Conservation (phyloP, 2,113 vertebrate genomes). For the Poecile atricapillus region DNA sequence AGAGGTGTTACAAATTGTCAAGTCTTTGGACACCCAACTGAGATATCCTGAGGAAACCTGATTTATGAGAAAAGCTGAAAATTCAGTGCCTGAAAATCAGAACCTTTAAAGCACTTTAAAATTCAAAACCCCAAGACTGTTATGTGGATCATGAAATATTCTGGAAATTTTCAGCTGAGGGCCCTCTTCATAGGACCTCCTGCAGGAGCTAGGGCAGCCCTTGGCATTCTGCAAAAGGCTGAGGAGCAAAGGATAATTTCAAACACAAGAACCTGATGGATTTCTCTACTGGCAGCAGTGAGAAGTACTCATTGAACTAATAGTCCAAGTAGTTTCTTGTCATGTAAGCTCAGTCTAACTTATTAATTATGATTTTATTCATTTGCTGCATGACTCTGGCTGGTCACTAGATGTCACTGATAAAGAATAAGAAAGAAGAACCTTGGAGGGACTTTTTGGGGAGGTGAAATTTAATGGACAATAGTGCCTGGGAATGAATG, state of each 20-base stretch:
- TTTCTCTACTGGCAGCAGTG: neutral
- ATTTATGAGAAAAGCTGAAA: neutral
- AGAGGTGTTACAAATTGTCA: neutral
- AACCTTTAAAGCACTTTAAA: neutral
- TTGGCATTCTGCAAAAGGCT: neutral
- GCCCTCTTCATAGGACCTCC: neutral
- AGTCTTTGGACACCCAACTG: neutral
- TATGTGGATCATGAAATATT: neutral
- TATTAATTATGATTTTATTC: neutral
- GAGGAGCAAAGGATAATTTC: neutral
- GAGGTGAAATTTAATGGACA: neutral
- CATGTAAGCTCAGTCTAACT: neutral
- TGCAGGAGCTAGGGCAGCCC: neutral
- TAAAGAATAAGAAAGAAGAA: neutral
- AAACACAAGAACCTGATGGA: neutral
- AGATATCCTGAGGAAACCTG: neutral
- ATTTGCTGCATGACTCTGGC: neutral
- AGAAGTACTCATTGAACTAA: neutral
- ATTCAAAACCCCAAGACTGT: neutral
- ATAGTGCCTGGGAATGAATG: neutral
- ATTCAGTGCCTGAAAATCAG: neutral
- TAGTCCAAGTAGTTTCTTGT: neutral
- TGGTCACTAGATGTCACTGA: conserved; percentile 51
- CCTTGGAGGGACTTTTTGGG: neutral
- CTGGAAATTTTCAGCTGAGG: neutral